Evolutionary conservation across 53 echinoderm and acorn worm species (phyloP).

Genomic region (Glandiceps talaboti): DNA sequence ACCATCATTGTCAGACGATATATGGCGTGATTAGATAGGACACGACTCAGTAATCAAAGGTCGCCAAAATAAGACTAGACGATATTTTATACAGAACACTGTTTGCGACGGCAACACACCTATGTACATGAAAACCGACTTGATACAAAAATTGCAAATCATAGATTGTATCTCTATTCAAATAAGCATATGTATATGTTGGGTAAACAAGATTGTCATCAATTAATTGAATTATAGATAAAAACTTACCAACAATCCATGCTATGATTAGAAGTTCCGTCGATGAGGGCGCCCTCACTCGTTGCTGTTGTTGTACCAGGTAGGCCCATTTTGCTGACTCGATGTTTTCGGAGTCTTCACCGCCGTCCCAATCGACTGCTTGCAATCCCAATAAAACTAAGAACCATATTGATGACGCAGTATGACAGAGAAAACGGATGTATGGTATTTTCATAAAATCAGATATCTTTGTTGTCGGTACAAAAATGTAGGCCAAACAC

Average conservation of each 20-base stretch:
- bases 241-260: constrained; percentile 93
- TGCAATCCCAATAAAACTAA: constrained; percentile 79
- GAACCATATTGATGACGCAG: constrained; percentile 52
- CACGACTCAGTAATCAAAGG: too few species aligned
- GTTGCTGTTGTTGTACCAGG: neutral
- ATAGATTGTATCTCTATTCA: too few species aligned
- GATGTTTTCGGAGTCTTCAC: neutral
- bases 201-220: too few species aligned
- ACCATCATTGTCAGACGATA: too few species aligned
- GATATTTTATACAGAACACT: too few species aligned
- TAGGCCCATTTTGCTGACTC: constrained; percentile 14
- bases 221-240: too few species aligned
- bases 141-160: too few species aligned
- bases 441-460: constrained; percentile 80
- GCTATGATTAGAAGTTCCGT: constrained; percentile 77
- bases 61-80: too few species aligned
- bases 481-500: constrained; percentile 71
- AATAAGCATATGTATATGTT: too few species aligned
- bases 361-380: constrained; percentile 26
- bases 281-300: constrained; percentile 20
- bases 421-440: constrained; percentile 90
- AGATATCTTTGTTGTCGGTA: constrained; percentile 68
- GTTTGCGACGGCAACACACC: too few species aligned
- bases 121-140: too few species aligned
- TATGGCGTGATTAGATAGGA: too few species aligned